A percentile compares a stretch with the other conserved stretches of the same genome.
Conservation (phyloP, 2,113 vertebrate genomes). For the Chaetodon trifascialis region DNA sequence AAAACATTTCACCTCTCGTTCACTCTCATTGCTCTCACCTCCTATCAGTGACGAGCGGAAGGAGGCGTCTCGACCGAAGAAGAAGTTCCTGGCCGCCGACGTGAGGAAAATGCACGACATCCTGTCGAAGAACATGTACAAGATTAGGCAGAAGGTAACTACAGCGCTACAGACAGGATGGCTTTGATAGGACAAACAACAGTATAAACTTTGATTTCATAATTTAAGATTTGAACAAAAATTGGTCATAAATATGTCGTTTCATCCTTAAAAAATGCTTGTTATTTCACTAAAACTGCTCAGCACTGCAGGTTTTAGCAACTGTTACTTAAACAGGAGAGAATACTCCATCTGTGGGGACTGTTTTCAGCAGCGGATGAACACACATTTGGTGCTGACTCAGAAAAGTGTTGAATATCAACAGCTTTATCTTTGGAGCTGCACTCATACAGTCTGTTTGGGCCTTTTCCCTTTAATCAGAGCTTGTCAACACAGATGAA, state of each 20-base stretch:
- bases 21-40: conserved; percentile 10
- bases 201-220: too few species aligned
- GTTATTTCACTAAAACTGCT: background rate
- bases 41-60: conserved; percentile 77
- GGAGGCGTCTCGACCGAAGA: conserved; percentile 84
- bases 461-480: too few species aligned
- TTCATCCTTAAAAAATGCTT: background rate
- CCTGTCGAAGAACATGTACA: conserved; percentile 94
- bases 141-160: conserved; percentile 90
- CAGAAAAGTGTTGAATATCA: too few species aligned
- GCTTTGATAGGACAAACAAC: too few species aligned
- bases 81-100: conserved; percentile 85
- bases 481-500: too few species aligned
- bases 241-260: background rate
- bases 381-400: background rate
- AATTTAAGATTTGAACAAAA: too few species aligned
- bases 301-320: background rate
- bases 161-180: conserved; percentile 37
- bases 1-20: conserved; percentile 12
- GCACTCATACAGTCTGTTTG: too few species aligned
- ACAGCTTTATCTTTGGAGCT: too few species aligned
- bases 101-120: conserved; percentile 92
- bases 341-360: background rate
- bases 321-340: background rate
- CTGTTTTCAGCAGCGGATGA: background rate